A percentile compares a stretch with the other conserved stretches of the same genome.
Evolutionary conservation across 2,113 vertebrate genomes (phyloP).

Genomic region (Pollachius pollachius): DNA sequence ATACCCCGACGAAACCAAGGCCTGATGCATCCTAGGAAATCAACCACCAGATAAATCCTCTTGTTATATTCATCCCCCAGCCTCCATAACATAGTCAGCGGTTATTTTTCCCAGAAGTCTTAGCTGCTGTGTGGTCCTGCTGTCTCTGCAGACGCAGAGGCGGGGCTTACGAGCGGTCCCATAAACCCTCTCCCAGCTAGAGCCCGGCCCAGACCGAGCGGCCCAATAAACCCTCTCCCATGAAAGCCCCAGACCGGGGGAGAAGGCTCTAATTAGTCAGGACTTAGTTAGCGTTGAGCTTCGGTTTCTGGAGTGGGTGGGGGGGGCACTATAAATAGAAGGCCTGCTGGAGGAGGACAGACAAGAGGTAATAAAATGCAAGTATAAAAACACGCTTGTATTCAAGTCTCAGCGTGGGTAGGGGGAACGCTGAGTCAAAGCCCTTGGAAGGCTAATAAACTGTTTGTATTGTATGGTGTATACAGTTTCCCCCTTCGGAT

Average conservation of each 20-base stretch:
- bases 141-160: conserved; percentile 13
- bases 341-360: conserved; percentile 49
- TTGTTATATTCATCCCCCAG: too few species aligned
- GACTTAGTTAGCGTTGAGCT: conserved; percentile 44
- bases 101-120: conserved; percentile 10
- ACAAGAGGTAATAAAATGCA: conserved; percentile 54
- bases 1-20: too few species aligned
- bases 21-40: too few species aligned
- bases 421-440: conserved; percentile 22
- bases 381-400: conserved; percentile 46
- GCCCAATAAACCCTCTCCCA: conserved; percentile 37
- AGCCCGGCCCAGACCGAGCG: conserved; percentile 28
- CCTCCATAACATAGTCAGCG: too few species aligned
- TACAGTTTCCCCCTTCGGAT: neutral
- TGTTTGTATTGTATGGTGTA: neutral
- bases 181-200: conserved; percentile 44
- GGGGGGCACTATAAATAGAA: conserved; percentile 57
- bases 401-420: conserved; percentile 37
- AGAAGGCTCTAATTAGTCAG: conserved; percentile 62
- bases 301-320: conserved; percentile 10
- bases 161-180: conserved; percentile 12
- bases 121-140: conserved; percentile 20
- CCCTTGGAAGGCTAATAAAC: conserved; percentile 10
- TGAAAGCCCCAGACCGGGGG: conserved; percentile 39
- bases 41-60: too few species aligned